Evolutionary conservation across 30 jellyfish, hydroid and myxozoan species (phyloP), one percentile per base, ranked within the genome.

Genomic region (Phacellophora camtschatica): DNA sequence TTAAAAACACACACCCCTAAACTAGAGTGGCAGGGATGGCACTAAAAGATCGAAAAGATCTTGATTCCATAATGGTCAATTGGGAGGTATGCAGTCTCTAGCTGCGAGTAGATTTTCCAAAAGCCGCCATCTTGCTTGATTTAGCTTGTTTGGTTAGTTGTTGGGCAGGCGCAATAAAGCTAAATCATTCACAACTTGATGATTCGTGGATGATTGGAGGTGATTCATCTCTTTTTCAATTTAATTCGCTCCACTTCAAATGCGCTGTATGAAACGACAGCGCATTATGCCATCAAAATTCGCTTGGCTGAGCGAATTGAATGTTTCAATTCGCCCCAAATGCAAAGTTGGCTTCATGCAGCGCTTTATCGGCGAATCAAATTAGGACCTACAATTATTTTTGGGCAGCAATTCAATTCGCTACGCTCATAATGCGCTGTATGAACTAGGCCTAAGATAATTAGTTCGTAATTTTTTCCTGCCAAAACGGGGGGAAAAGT

Each of bases 401-500:
- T 56, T 39, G 4, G 18, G 37, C 71, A 4, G 29, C 37, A 56
- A 8, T 56, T 56, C 25, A 56, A 56, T 56, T 56, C 71, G 71
- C 71, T 56, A 43, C 71, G 39, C 71, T 56, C 71, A 5, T 56
- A 56, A 16, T 56, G 39, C 37, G 16, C 71, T 56, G 71, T 56
- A 56, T 20, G 71, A 56, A 20, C 77, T 63, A 30, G 57, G 77
- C 77, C 55, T 63, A n/a, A n/a, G n/a, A n/a, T n/a, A n/a, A n/a
- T n/a, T n/a, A n/a, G n/a, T n/a, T n/a, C n/a, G n/a, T n/a, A n/a
- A n/a, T n/a, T n/a, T n/a, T n/a, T n/a, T n/a, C n/a, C n/a, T n/a
- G n/a, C n/a, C n/a, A n/a, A n/a, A n/a, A n/a, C n/a, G n/a, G n/a
- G n/a, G n/a, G n/a, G n/a, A n/a, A n/a, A n/a, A n/a, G n/a, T n/a